Percentiles rank a stretch among this genome's conserved stretches.
phyloP scores from a whole-genome alignment of 2,113 vertebrate genomes.

The Holacanthus passer region DNA sequence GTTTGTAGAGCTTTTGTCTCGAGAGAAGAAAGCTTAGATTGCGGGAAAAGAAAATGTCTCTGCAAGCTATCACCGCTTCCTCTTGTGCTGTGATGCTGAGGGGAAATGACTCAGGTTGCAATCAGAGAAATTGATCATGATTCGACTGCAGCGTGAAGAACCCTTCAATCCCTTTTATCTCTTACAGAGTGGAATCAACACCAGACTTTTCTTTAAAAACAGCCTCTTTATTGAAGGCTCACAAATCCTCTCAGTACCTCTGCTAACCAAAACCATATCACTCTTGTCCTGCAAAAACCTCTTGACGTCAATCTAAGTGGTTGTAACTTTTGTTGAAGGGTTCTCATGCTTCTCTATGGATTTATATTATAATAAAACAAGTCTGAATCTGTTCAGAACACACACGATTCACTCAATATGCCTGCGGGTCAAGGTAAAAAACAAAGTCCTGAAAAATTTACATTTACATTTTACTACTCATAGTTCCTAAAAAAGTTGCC shows the following conservation, averaged over 20 bases:
- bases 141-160: background rate
- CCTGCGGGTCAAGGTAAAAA: slow-evolving; percentile 8
- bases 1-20: slow-evolving; percentile 9
- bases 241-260: background rate
- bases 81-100: slow-evolving; percentile 14
- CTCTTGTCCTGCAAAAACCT: background rate
- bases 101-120: slow-evolving; percentile 9
- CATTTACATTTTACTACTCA: background rate
- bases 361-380: background rate
- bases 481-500: background rate
- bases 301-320: slow-evolving; percentile 5
- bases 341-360: background rate
- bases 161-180: background rate
- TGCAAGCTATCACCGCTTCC: background rate
- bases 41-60: slow-evolving; percentile 24
- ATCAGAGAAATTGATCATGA: slow-evolving; percentile 30
- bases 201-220: background rate
- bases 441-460: background rate
- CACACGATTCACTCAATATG: background rate
- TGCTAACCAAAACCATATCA: background rate
- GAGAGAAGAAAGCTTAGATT: background rate
- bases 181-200: background rate
- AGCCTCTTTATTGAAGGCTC: background rate
- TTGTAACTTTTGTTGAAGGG: slow-evolving; percentile 14
- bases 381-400: background rate